Evolutionary conservation across 53 echinoderm and acorn worm genomes (phyloP).

Genomic region (Hippasteria phrygiana): DNA sequence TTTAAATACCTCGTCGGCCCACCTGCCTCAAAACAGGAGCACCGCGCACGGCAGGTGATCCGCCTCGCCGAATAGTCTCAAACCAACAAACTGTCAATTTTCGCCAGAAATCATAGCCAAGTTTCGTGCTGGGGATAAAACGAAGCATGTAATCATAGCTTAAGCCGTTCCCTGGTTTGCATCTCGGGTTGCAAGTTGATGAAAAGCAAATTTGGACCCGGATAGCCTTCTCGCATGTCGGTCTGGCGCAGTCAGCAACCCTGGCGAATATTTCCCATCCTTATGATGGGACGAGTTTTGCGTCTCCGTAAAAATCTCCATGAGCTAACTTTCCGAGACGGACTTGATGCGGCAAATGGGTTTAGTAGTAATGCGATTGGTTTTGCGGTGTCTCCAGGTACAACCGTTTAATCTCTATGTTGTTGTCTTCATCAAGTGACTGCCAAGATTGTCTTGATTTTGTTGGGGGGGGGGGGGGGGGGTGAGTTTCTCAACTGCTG

Average conservation of each 20-base stretch:
- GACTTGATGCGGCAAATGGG: background rate
- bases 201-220: background rate
- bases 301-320: too few species aligned
- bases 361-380: background rate
- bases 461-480: background rate
- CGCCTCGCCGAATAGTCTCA: background rate
- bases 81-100: background rate
- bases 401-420: background rate
- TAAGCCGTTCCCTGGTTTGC: background rate
- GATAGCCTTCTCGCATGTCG: background rate
- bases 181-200: slow-evolving; percentile 1
- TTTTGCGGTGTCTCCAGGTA: background rate
- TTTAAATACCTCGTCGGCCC: background rate
- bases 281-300: too few species aligned
- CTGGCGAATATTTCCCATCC: background rate
- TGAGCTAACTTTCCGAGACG: too few species aligned
- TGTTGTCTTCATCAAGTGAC: background rate
- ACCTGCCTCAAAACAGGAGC: background rate
- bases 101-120: background rate
- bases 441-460: background rate
- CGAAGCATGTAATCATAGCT: background rate
- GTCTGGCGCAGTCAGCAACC: background rate
- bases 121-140: background rate
- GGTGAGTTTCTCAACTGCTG: too few species aligned
- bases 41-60: background rate